Percentiles rank a stretch among this genome's conserved stretches.
Conservation (phyloP, 1,140 invertebrate species). For the Platyscapa corneri region DNA sequence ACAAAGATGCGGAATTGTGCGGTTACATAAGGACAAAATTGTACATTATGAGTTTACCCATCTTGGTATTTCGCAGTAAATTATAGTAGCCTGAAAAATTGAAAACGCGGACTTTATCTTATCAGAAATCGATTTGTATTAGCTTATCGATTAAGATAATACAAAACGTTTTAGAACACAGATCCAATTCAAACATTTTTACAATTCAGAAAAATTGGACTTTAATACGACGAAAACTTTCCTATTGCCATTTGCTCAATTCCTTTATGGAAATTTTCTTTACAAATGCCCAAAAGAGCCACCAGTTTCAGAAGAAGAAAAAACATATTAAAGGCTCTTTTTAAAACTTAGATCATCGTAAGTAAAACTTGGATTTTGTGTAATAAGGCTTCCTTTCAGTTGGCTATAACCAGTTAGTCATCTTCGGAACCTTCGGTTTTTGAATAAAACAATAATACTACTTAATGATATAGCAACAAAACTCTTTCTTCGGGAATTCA, state of each 20-base stretch:
- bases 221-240: background rate
- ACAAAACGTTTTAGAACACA: background rate
- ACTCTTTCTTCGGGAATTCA: too few species aligned
- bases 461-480: too few species aligned
- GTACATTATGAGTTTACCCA: background rate
- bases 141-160: background rate
- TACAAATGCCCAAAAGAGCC: background rate
- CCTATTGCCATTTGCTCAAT: background rate
- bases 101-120: background rate
- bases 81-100: background rate
- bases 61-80: background rate
- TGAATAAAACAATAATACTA: too few species aligned
- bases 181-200: background rate
- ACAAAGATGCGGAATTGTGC: background rate
- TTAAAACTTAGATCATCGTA: too few species aligned
- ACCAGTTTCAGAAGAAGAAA: background rate
- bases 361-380: too few species aligned
- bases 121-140: background rate
- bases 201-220: background rate
- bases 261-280: slow-evolving; percentile 1
- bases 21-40: background rate
- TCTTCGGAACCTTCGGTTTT: background rate
- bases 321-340: background rate
- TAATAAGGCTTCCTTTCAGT: background rate
- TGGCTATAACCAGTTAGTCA: background rate